Percentiles rank a stretch among this genome's conserved stretches.
Conservation (phyloP, 2,797 vertebrate genomes). For the Labroides dimidiatus region DNA sequence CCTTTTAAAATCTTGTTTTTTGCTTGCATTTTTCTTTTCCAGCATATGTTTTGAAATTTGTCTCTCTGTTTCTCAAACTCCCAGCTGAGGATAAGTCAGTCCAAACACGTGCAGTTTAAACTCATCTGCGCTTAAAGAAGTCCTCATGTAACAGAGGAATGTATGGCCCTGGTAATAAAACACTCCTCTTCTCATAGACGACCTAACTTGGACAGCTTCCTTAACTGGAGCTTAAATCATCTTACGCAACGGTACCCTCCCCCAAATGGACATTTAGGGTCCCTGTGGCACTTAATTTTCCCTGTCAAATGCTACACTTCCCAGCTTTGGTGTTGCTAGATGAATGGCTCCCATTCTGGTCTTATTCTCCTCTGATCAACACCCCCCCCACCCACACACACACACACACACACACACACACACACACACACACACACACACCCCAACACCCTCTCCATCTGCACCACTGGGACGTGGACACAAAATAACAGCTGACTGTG, state of each 20-base stretch:
- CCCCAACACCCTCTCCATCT: too few species aligned
- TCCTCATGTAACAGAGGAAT: slow-evolving; percentile 46
- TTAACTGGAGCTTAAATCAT: slow-evolving; percentile 51
- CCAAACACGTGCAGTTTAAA: slow-evolving; percentile 2
- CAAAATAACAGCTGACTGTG: slow-evolving; percentile 47
- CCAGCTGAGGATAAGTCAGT: slow-evolving; percentile 14
- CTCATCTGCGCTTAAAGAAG: slow-evolving; percentile 14
- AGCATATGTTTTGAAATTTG: background rate
- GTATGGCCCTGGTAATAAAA: slow-evolving; percentile 60
- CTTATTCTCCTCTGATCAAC: slow-evolving; percentile 14
- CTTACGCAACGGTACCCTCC: slow-evolving; percentile 17
- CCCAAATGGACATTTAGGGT: slow-evolving; percentile 9
- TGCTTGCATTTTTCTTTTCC: background rate
- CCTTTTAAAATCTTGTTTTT: too few species aligned
- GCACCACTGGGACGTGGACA: background rate
- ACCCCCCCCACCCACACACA: too few species aligned
- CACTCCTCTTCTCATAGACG: slow-evolving; percentile 30
- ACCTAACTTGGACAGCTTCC: slow-evolving; percentile 51
- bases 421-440: too few species aligned
- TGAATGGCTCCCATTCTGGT: slow-evolving; percentile 3
- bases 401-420: too few species aligned
- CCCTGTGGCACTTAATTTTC: slow-evolving; percentile 24
- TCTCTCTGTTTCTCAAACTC: background rate
- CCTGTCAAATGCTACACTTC: slow-evolving; percentile 15
- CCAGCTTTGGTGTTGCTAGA: slow-evolving; percentile 1